Percentiles rank a stretch among this genome's conserved stretches.
These are phyloP conservation scores for Anthoscopus minutus DNA, from an alignment of 2,113 vertebrate genomes.

Conservation along the genomic window DNA sequence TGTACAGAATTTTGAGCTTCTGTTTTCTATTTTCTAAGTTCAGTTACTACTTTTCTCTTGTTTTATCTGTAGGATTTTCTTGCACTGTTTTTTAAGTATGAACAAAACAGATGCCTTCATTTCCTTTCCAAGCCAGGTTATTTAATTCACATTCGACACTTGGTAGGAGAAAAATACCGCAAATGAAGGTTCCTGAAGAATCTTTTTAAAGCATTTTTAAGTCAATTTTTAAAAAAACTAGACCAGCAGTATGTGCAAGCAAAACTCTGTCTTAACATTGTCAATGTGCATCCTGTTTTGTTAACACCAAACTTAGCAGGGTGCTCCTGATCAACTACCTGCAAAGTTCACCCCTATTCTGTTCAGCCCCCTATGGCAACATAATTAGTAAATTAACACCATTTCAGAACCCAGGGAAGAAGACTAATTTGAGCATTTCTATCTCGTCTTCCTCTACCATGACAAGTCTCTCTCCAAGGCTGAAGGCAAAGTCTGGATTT, in stretches of 20 bases:
- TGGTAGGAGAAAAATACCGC: background rate
- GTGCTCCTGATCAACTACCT: background rate
- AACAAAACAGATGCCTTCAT: constrained; percentile 24
- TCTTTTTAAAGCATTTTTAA: background rate
- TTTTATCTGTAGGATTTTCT: background rate
- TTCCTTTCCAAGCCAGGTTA: constrained; percentile 24
- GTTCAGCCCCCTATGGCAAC: background rate
- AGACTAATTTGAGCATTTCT: background rate
- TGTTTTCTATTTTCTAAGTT: background rate
- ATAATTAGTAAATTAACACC: background rate
- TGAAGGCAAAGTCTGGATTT: background rate
- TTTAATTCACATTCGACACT: background rate
- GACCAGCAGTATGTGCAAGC: background rate
- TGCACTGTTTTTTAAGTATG: background rate
- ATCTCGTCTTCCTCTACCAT: background rate
- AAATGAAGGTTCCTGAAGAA: background rate
- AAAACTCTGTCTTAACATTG: background rate
- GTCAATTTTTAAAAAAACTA: background rate
- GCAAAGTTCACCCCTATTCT: background rate
- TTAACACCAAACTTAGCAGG: background rate
- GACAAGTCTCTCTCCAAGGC: background rate
- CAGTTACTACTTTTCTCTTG: background rate
- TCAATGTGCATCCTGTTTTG: background rate
- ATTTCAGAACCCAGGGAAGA: background rate
- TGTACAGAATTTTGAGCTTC: background rate